Conservation (phyloP, 53 echinoderm and acorn worm species). For the Stichopus horrens region DNA sequence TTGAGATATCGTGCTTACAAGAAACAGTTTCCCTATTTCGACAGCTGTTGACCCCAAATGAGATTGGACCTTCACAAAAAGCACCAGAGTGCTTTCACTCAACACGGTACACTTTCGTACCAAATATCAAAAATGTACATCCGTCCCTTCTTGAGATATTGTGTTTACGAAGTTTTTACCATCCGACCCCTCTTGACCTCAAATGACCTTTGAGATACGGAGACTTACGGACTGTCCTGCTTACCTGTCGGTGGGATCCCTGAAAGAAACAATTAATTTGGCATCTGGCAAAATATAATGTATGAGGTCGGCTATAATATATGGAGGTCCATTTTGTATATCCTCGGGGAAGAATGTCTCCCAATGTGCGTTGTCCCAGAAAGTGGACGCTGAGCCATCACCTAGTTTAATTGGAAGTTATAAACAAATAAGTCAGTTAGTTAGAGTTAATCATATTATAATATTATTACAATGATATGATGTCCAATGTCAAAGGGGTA, state of each 20-base stretch:
- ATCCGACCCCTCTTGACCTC: not conserved
- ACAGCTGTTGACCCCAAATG: no score
- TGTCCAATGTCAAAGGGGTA: no score
- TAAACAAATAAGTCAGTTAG: no score
- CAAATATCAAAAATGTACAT: not conserved
- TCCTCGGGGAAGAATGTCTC: conserved; percentile 26
- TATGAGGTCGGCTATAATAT: conserved; percentile 57
- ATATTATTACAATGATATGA: no score
- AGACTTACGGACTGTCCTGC: not conserved
- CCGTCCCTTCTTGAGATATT: not conserved
- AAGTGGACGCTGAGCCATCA: conserved; percentile 68
- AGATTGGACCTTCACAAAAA: not conserved
- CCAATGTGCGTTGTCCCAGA: conserved; percentile 62
- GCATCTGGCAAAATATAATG: conserved; percentile 50
- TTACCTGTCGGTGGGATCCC: conserved; percentile 57
- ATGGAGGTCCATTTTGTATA: conserved; percentile 35
- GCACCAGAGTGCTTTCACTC: no score
- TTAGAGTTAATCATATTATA: no score
- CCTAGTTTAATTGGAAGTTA: conserved; percentile 31
- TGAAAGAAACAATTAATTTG: conserved; percentile 57
- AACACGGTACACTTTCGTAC: no score
- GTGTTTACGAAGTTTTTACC: not conserved
- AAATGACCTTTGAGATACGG: not conserved
- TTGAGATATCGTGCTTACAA: no score
- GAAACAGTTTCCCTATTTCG: no score